phyloP scores from a whole-genome alignment of 2,888 invertebrate genomes.

The Alloplasta piceator region DNA sequence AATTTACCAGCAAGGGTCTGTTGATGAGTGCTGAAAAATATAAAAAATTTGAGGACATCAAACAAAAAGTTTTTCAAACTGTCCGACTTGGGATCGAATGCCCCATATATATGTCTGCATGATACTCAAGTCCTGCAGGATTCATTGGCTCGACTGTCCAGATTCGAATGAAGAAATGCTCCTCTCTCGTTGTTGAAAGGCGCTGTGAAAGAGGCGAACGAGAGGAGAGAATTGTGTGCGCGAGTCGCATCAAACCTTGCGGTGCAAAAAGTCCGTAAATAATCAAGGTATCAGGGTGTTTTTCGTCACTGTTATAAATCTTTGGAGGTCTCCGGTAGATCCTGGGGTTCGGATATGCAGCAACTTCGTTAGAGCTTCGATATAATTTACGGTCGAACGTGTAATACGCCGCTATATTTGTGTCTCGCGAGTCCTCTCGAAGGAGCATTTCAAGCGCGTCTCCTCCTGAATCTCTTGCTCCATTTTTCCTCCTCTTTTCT shows the following conservation, averaged over 20 bases:
- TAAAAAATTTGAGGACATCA: too few relatives aligned
- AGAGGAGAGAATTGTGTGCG: conserved; percentile 44
- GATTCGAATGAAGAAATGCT: conserved; percentile 54
- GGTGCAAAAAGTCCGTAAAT: conserved; percentile 71
- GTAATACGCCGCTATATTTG: conserved; percentile 62
- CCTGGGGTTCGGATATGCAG: conserved; percentile 62
- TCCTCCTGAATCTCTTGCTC: too few relatives aligned
- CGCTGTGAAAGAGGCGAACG: conserved; percentile 13
- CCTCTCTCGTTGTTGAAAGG: conserved; percentile 17
- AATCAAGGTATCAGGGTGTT: conserved; percentile 71
- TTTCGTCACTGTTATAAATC: conserved; percentile 74
- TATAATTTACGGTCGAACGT: conserved; percentile 75
- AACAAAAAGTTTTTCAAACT: too few relatives aligned
- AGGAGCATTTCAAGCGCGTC: not conserved
- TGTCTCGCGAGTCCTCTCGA: conserved; percentile 47
- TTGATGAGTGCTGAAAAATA: too few relatives aligned
- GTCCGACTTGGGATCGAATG: too few relatives aligned
- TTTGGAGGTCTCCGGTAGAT: conserved; percentile 67
- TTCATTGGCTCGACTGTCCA: conserved; percentile 34
- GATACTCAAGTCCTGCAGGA: conserved; percentile 7
- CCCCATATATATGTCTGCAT: conserved; percentile 14
- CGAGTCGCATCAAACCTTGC: conserved; percentile 42
- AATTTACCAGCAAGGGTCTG: too few relatives aligned
- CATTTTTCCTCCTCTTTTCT: too few relatives aligned
- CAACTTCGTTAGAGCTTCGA: conserved; percentile 77